Evolutionary conservation across 2,888 invertebrate genomes (phyloP), one percentile per base, ranked within the genome.

Genomic region (Candidula unifasciata): DNA sequence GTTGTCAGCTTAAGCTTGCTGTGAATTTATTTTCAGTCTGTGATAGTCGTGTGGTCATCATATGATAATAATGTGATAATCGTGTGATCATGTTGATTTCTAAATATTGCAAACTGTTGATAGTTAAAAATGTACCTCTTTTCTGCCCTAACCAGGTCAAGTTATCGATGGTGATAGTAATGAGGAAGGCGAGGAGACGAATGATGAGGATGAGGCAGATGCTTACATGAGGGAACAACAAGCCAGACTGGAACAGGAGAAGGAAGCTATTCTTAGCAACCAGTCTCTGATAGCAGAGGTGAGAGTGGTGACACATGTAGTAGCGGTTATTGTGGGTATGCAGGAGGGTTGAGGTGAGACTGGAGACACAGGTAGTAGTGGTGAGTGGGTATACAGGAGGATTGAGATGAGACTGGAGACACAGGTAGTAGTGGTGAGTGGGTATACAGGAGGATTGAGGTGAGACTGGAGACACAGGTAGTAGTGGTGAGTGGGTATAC

Each of bases 121-220:
- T 44, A 44, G 2, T 13, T 44, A 6, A 44, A 0, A 0, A 44
- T 44, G 44, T 44, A 44, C 44, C 44, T 44, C 8, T 13, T 44
- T 6, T 44, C 44, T 44, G 1, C 44, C 44, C 44, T 44, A 13
- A 6, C 5, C 78, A 79, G 78, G 78, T 69, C 78, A 83, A 24
- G 44, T 83, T 10, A 71, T 71, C 3, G 91, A 90, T 33, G 92
- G 89, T n/a, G 90, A 88, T 60, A 92, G 92, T 86, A 93, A 94
- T 60, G 95, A 95, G 71, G 93, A 94, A 88, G 91, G 94, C 16
- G 93, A 91, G 35, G 93, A 94, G 10, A 95, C 94, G 68, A 89
- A 87, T 30, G 94, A 93, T 74, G 91, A 90, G 73, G 90, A 90
- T 30, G 91, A 92, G 85, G 93, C 94, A 16, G 95, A 95, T 86